Evolutionary conservation across 2,113 vertebrate genomes (phyloP).

Genomic region (Seriola quinqueradiata): DNA sequence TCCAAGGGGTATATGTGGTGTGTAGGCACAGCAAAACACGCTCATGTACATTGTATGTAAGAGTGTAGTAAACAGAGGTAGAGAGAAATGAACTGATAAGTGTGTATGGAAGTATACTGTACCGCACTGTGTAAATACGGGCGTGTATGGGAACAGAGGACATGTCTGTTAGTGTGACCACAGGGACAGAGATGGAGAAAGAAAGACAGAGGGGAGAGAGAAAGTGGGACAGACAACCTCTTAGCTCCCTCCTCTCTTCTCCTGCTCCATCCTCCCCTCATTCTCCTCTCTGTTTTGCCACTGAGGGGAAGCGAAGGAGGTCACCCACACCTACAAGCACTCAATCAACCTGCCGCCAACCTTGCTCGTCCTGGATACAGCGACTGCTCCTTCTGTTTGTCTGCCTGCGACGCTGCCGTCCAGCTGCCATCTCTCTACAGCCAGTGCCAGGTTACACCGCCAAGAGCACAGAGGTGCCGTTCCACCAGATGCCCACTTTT

Average conservation of each 20-base stretch:
- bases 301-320: slow-evolving; percentile 78
- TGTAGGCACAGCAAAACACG: slow-evolving; percentile 28
- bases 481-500: slow-evolving; percentile 61
- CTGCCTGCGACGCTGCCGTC: slow-evolving; percentile 50
- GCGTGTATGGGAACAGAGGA: slow-evolving; percentile 3
- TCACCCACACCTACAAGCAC: slow-evolving; percentile 82
- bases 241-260: slow-evolving; percentile 51
- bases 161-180: slow-evolving; percentile 3
- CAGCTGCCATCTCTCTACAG: slow-evolving; percentile 58
- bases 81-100: background rate
- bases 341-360: slow-evolving; percentile 80
- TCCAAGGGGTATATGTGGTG: slow-evolving; percentile 29
- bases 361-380: slow-evolving; percentile 82
- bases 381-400: slow-evolving; percentile 59
- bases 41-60: background rate
- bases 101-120: background rate
- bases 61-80: background rate
- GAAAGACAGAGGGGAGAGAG: slow-evolving; percentile 12
- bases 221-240: slow-evolving; percentile 75
- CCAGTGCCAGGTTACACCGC: slow-evolving; percentile 67
- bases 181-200: slow-evolving; percentile 28
- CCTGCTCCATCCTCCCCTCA: slow-evolving; percentile 29
- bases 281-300: slow-evolving; percentile 55
- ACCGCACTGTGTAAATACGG: slow-evolving; percentile 18
- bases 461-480: slow-evolving; percentile 52